Base-by-base conservation (phyloP, 1,140 invertebrate genomes). In the Armadillidium nasatum region DNA sequence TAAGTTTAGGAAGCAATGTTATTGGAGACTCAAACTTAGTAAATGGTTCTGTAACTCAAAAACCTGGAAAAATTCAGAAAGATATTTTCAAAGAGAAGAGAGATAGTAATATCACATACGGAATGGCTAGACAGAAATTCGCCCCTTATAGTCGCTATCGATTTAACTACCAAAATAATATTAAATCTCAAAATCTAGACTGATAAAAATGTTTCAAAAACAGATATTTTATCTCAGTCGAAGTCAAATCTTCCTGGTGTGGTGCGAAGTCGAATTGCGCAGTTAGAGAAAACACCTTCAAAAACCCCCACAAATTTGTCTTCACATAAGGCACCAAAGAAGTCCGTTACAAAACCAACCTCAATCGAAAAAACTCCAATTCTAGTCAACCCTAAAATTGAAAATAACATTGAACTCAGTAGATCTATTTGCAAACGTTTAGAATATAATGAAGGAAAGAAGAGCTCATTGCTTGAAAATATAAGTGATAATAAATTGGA, bases 71-170 rank as follows among this genome's bases (percentile, higher is more conserved):
- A 19, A 15, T 19, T 60, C 50, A 60, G 50, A 60, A 60, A 60
- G 54, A 67, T 7, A 11, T 4, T 3, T 60, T 67, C 4, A 75
- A 75, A 44, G 74, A 77, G 7, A 76, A 74, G 46, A 60, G 68
- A 4, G 80, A 81, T 19, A 69, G 75, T 6, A 50, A 72, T 19
- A 77, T 81, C 21, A 81, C 75, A 2, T 81, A 78, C 60, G 73
- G 80, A 7, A 77, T 77, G 75, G 80, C 77, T 0, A 72, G 80
- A 33, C 80, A 81, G 73, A 81, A 81, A 66, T 81, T 81, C 60
- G 80, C 77, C 0, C 77, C 77, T 7, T 78, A 81, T 7, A 60
- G 50, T 19, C 11, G 50, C 11, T 15, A 60, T 19, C 50, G 50
- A 15, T 19, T 4, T 19, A 19, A 13, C 7, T 60, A 60, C 19